Conservation (phyloP, 2,113 vertebrate genomes). For the Rissa tridactyla region DNA sequence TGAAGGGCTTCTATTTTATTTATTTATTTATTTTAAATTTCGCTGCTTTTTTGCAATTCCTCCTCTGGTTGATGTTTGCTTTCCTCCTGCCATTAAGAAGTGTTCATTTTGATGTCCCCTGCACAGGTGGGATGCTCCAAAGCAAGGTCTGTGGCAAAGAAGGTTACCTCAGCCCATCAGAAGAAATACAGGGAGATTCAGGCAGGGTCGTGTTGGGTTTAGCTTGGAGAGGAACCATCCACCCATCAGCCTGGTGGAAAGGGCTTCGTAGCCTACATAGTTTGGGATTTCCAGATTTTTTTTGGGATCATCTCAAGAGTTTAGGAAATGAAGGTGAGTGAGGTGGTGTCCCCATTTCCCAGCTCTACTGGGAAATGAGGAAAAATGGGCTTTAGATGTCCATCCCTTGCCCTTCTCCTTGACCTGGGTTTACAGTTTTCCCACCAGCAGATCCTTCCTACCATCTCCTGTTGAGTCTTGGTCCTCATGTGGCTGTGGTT, state of each 20-base stretch:
- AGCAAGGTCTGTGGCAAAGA: neutral
- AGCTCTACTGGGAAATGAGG: neutral
- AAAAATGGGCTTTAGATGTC: neutral
- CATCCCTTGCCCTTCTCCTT: neutral
- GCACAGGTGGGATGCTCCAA: neutral
- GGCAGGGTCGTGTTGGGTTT: neutral
- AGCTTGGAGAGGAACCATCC: neutral
- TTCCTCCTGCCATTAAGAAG: neutral
- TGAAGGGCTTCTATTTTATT: neutral
- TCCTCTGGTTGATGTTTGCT: neutral
- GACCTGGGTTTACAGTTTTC: neutral
- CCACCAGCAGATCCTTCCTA: neutral
- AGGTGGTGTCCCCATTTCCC: neutral
- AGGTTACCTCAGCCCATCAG: neutral
- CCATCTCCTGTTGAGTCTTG: neutral
- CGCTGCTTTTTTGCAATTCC: neutral
- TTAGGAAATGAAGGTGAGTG: neutral
- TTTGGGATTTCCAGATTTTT: neutral
- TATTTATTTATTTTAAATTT: neutral
- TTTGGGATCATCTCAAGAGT: neutral
- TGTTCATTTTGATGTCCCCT: neutral
- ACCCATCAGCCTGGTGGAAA: neutral
- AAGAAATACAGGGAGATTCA: neutral
- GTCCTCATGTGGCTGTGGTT: neutral
- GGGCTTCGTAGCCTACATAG: neutral